Percentiles rank a stretch among this genome's conserved stretches.
phyloP scores from a whole-genome alignment of 2,888 invertebrate genomes.

The Norana najaformis region DNA sequence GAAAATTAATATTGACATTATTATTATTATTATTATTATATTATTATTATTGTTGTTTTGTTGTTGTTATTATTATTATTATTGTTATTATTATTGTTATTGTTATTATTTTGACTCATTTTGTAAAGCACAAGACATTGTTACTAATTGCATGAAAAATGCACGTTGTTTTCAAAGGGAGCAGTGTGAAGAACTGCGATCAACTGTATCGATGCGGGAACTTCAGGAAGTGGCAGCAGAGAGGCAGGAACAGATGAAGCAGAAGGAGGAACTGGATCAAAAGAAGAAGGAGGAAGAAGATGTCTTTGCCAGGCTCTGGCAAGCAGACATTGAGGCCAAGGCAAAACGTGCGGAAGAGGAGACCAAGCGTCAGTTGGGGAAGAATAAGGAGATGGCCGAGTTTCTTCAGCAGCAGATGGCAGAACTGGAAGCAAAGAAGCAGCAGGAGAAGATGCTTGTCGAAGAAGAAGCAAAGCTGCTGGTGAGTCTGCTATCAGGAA shows the following conservation, averaged over 20 bases:
- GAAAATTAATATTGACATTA: too few species aligned
- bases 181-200: slow-evolving; percentile 61
- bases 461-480: slow-evolving; percentile 58
- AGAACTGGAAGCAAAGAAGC: slow-evolving; percentile 56
- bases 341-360: slow-evolving; percentile 58
- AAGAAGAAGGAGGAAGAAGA: slow-evolving; percentile 50
- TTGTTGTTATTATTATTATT: too few species aligned
- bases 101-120: background rate
- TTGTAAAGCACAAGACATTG: background rate
- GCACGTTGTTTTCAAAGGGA: slow-evolving; percentile 46
- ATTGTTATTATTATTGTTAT: background rate
- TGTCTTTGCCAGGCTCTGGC: slow-evolving; percentile 60
- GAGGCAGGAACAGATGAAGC: slow-evolving; percentile 50
- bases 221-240: slow-evolving; percentile 59
- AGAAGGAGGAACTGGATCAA: slow-evolving; percentile 39
- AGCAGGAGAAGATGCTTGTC: slow-evolving; percentile 54
- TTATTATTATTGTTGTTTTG: too few species aligned
- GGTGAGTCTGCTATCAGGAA: slow-evolving; percentile 45
- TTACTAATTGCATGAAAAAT: background rate
- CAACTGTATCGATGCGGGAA: slow-evolving; percentile 57
- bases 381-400: slow-evolving; percentile 55
- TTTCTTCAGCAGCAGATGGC: slow-evolving; percentile 59
- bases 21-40: too few species aligned
- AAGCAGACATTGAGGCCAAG: slow-evolving; percentile 59
- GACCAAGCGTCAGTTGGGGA: slow-evolving; percentile 51